Conservation (phyloP, 2,888 invertebrate species). For the Hirudinaria manillensis region DNA sequence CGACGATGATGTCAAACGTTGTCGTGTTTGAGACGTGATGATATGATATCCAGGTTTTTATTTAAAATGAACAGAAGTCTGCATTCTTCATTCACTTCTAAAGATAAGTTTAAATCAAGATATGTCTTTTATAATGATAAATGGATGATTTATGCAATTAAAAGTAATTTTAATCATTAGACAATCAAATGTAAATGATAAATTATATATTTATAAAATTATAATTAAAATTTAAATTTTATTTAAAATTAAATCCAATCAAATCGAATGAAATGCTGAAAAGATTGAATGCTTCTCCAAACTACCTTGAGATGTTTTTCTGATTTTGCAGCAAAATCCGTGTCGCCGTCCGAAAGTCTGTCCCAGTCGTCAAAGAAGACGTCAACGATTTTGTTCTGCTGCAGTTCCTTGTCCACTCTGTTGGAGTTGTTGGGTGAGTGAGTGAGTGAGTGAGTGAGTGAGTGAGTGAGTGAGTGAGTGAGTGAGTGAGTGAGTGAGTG, state of each 20-base stretch:
- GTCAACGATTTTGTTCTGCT: slow-evolving; percentile 55
- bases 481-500: neutral
- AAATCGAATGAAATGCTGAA: neutral
- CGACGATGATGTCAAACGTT: too few species aligned
- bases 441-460: neutral
- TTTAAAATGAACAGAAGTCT: too few species aligned
- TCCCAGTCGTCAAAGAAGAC: slow-evolving; percentile 54
- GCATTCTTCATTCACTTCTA: too few species aligned
- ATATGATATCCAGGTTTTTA: too few species aligned
- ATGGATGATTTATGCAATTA: too few species aligned
- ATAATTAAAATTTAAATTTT: too few species aligned
- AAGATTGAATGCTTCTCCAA: neutral
- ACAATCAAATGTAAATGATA: too few species aligned
- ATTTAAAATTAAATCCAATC: neutral
- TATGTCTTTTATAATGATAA: too few species aligned
- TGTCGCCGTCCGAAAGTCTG: slow-evolving; percentile 48
- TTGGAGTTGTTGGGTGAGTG: neutral
- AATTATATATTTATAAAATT: too few species aligned
- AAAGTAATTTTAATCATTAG: too few species aligned
- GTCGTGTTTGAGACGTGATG: too few species aligned
- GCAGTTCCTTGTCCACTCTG: slow-evolving; percentile 51
- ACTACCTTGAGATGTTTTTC: slow-evolving; percentile 53
- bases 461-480: neutral
- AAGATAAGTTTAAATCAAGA: too few species aligned
- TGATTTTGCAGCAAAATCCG: slow-evolving; percentile 51